Evolutionary conservation across 2,888 invertebrate species (phyloP).

Genomic region (Sphaerophoria taeniata): DNA sequence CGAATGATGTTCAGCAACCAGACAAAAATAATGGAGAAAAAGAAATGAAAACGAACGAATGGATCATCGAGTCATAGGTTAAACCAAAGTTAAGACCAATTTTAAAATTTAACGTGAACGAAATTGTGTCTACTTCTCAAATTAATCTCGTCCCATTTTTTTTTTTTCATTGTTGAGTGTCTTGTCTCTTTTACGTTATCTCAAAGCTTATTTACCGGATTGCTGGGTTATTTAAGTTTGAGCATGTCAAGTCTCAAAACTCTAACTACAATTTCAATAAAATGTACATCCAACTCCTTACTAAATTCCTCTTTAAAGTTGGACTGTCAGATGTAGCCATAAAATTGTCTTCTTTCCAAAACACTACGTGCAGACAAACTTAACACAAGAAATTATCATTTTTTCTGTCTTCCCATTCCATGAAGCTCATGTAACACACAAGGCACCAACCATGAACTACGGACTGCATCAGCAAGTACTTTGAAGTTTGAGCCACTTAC

Average conservation of each 20-base stretch:
- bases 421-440: conserved; percentile 34
- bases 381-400: conserved; percentile 21
- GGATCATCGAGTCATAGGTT: conserved; percentile 7
- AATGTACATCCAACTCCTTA: conserved; percentile 1
- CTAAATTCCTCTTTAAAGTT: conserved; percentile 22
- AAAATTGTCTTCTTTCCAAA: neutral
- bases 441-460: conserved; percentile 10
- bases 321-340: neutral
- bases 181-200: no score
- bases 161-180: no score
- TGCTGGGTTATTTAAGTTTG: no score
- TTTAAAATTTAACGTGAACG: neutral
- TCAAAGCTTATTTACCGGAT: no score
- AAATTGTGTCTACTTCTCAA: neutral
- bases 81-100: conserved; percentile 33
- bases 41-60: conserved; percentile 26
- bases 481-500: conserved; percentile 52
- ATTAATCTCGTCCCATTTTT: neutral
- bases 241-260: no score
- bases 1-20: conserved; percentile 22
- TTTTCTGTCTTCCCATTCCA: conserved; percentile 19
- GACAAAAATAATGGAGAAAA: neutral
- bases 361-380: neutral
- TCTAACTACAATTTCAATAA: no score
- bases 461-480: conserved; percentile 3